Base-by-base conservation (phyloP, 2,797 vertebrate species). In the Poeciliopsis presidionis region DNA sequence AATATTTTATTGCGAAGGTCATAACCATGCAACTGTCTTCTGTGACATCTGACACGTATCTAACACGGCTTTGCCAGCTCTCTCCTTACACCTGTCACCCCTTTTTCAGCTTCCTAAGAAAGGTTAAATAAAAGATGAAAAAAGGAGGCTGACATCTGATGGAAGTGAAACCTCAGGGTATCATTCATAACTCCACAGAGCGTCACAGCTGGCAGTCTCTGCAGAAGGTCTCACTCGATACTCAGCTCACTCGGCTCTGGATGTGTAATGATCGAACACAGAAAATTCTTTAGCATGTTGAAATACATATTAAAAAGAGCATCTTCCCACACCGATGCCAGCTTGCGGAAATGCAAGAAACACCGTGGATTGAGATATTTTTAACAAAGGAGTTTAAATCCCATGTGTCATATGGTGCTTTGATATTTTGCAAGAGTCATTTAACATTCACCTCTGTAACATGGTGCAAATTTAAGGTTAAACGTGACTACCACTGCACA, bases 111-210 rank as follows among this genome's bases (percentile, higher is more conserved):
- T 82, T 81, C 82, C 72, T 22, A 51, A 65, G 36, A 28, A 49
- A 81, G 45, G 75, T 51, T 51, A 63, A 77, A 86, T 86, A 87
- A 84, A 86, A 88, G 81, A 84, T 86, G 81, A 90, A 90, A 82
- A 83, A 61, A 5, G 55, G 67, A 75, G 83, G 81, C 79, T 76
- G 82, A 80, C 76, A 51, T 84, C 28, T 87, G 78, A 84, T 69
- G 73, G 82, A 86, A 77, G 71, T 81, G 22, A 79, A 67, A 74
- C 84, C 82, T 86, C 71, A 59, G 73, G 67, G 75, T 65, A 36
- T 84, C 78, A 82, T 81, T 85, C 72, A 82, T 84, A 49, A 65
- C 72, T 80, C 77, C 18, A 55, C 46, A 77, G 70, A 77, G 67
- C 46, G 47, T 61, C n/a, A 16, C 80, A 87, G 79, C 84, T 82